Conservation (phyloP, 2,113 vertebrate species). For the Entomyzon cyanotis region DNA sequence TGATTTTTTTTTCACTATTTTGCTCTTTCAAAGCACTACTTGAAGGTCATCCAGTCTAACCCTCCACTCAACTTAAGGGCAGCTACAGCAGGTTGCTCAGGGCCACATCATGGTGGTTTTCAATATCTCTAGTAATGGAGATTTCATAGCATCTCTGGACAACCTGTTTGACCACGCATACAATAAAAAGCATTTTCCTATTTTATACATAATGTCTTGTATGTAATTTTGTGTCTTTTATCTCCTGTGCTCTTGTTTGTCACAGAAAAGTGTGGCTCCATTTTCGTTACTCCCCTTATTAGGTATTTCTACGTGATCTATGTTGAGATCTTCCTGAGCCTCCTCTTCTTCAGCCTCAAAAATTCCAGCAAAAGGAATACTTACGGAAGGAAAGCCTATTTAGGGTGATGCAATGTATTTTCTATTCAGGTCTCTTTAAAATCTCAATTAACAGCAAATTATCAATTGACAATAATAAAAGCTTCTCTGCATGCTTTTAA, state of each 20-base stretch:
- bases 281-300: neutral
- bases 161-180: rapidly evolving
- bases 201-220: neutral
- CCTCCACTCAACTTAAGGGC: neutral
- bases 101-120: rapidly evolving
- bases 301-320: neutral
- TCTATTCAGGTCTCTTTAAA: neutral
- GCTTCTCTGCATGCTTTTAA: neutral
- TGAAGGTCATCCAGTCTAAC: neutral
- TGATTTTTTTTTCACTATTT: neutral
- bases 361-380: neutral
- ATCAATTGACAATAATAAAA: neutral
- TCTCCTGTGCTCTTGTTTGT: neutral
- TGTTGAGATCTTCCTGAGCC: neutral
- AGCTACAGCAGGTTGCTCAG: neutral
- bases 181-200: neutral
- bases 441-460: neutral
- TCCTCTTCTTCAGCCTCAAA: neutral
- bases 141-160: neutral
- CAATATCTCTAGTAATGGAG: neutral
- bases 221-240: neutral
- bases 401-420: neutral
- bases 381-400: neutral
- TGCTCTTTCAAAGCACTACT: neutral
- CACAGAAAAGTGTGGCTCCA: neutral